phyloP scores from a whole-genome alignment of 2,113 vertebrate species.

The Scophthalmus maximus region DNA sequence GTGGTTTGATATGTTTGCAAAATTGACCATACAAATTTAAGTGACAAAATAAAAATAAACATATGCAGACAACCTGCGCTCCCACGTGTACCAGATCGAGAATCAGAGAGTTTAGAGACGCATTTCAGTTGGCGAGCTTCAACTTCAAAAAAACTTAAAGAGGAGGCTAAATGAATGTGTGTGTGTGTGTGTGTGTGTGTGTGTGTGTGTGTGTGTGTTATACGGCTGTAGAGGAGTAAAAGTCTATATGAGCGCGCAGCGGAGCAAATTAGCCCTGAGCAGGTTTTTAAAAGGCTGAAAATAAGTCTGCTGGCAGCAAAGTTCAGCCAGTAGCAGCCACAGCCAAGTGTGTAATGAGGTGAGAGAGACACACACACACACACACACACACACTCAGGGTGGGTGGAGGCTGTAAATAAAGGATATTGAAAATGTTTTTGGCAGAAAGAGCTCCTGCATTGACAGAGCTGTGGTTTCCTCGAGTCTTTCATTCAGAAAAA shows the following conservation, averaged over 20 bases:
- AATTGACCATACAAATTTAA: no score
- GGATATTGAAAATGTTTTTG: constrained; percentile 59
- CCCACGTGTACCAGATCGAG: background rate
- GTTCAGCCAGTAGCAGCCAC: constrained; percentile 55
- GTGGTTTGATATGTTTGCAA: no score
- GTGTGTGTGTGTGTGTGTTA: constrained; percentile 18
- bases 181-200: constrained; percentile 18
- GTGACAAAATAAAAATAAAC: no score
- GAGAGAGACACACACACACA: constrained; percentile 62
- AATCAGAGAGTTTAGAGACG: constrained; percentile 7
- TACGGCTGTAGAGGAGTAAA: constrained; percentile 65
- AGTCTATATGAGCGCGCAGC: constrained; percentile 69
- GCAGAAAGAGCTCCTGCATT: constrained; percentile 28
- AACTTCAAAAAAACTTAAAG: background rate
- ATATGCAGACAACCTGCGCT: background rate
- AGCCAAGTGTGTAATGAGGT: constrained; percentile 83
- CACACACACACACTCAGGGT: constrained; percentile 27
- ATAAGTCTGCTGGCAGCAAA: constrained; percentile 77
- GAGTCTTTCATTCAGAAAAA: constrained; percentile 29
- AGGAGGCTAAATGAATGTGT: constrained; percentile 41
- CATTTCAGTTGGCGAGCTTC: constrained; percentile 33
- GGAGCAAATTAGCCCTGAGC: constrained; percentile 75
- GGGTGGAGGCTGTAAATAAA: constrained; percentile 61
- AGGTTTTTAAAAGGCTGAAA: constrained; percentile 73
- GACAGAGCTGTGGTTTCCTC: constrained; percentile 30